A percentile compares a stretch with the other conserved stretches of the same genome.
Conservation (phyloP, 2,888 invertebrate genomes). For the Lasioglossum calceatum region DNA sequence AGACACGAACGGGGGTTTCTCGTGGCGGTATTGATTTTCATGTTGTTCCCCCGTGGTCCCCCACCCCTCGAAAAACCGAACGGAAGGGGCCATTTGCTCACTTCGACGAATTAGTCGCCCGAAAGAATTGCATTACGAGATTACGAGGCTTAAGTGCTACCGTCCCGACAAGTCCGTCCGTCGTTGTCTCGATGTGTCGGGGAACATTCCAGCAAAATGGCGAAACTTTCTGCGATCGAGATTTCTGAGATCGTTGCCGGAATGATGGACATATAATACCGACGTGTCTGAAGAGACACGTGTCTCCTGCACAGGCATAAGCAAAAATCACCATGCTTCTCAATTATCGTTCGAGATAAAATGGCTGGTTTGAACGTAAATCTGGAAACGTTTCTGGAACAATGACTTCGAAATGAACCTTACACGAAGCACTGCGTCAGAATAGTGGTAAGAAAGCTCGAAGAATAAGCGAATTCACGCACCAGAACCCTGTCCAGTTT, state of each 20-base stretch:
- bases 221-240: background rate
- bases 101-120: slow-evolving; percentile 69
- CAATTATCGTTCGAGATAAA: no score
- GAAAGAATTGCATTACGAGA: slow-evolving; percentile 70
- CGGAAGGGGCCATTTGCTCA: slow-evolving; percentile 66
- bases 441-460: background rate
- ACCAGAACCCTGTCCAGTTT: background rate
- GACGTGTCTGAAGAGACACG: no score
- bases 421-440: no score
- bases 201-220: slow-evolving; percentile 7
- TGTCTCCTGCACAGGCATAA: no score
- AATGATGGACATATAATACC: no score
- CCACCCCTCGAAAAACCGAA: slow-evolving; percentile 46
- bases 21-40: slow-evolving; percentile 67
- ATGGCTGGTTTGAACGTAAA: no score
- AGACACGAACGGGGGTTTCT: slow-evolving; percentile 43
- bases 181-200: background rate
- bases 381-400: no score
- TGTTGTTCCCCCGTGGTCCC: slow-evolving; percentile 27
- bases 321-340: no score
- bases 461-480: no score
- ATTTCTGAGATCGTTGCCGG: background rate
- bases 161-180: slow-evolving; percentile 18
- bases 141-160: slow-evolving; percentile 59
- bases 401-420: no score